A percentile compares a stretch with the other conserved stretches of the same genome.
These are phyloP conservation scores for Deilephila elpenor DNA, from an alignment of 2,888 invertebrate genomes.

Conservation along the genomic window DNA sequence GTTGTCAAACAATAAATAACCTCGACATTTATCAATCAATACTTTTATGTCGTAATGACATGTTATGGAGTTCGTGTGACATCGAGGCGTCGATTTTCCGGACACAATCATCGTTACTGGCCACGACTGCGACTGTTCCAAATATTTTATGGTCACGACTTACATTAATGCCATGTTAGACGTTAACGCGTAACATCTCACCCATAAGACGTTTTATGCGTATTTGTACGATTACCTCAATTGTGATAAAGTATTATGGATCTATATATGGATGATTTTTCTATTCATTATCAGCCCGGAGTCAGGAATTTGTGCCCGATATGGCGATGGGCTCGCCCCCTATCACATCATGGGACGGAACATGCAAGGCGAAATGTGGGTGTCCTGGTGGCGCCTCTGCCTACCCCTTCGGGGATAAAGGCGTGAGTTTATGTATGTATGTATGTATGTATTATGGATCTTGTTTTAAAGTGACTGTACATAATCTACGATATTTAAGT, in stretches of 20 bases:
- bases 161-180: constrained; percentile 35
- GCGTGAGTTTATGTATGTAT: too few relatives aligned
- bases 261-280: too few relatives aligned
- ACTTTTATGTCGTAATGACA: constrained; percentile 63
- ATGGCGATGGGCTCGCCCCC: too few relatives aligned
- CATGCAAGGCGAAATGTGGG: too few relatives aligned
- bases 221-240: neutral
- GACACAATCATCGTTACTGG: constrained; percentile 70
- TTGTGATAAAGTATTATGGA: neutral
- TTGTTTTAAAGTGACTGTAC: too few relatives aligned
- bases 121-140: constrained; percentile 42
- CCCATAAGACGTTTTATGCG: neutral
- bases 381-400: too few relatives aligned
- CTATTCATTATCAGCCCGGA: too few relatives aligned
- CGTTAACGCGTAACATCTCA: constrained; percentile 36
- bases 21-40: neutral
- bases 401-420: too few relatives aligned
- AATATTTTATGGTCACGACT: constrained; percentile 43
- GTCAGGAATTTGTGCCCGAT: too few relatives aligned
- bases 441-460: too few relatives aligned
- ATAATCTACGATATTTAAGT: too few relatives aligned
- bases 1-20: neutral
- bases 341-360: too few relatives aligned
- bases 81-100: constrained; percentile 52
- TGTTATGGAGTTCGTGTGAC: constrained; percentile 50